Base-by-base conservation (phyloP, 2,113 vertebrate species). In the Pseudorectes ferrugineus region DNA sequence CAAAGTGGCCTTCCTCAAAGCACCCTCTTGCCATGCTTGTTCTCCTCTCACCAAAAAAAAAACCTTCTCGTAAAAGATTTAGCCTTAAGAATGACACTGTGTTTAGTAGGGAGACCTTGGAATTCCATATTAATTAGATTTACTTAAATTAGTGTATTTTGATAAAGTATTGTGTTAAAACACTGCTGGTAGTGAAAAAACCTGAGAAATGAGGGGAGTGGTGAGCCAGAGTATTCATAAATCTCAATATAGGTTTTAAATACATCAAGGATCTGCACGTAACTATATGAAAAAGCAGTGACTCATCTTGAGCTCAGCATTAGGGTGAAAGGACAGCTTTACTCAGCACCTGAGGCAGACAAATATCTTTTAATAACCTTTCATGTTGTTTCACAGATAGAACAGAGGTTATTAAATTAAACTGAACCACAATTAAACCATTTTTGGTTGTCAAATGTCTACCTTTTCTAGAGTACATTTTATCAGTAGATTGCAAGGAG, bases 401-500 rank as follows among this genome's bases (percentile, higher is more conserved):
- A 89, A 73, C 25, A 87, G 57, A 81, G 54, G 54, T 94, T 83
- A 76, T 74, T 88, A 85, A 95, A 76, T 94, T 83, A 86, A 80
- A 89, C 22, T 49, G 49, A 82, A 68, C 49, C 26, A 68, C 38
- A 67, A 14, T 87, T 65, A 79, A 89, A 89, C n/a, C 61, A 31
- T 28, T 82, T 36, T 79, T 85, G 1, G 2, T 77, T 85, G 31
- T 93, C 58, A 86, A 43, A 81, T 78, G 12, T 49, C 36, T 87
- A 13, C 26, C 5, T 84, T 46, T 72, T 74, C 52, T 42, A 74
- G 12, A 74, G n/a, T 8, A 54, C 11, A 21, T 86, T 86, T 83
- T 80, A 59, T 95, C 55, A 78, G 43, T 71, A 86, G 46, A 74
- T 81, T 86, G 35, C 42, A 94, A 76, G 74, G 22, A 10, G 18